phyloP scores from a whole-genome alignment of 2,113 vertebrate species.

The Oxygymnocypris stewartii region DNA sequence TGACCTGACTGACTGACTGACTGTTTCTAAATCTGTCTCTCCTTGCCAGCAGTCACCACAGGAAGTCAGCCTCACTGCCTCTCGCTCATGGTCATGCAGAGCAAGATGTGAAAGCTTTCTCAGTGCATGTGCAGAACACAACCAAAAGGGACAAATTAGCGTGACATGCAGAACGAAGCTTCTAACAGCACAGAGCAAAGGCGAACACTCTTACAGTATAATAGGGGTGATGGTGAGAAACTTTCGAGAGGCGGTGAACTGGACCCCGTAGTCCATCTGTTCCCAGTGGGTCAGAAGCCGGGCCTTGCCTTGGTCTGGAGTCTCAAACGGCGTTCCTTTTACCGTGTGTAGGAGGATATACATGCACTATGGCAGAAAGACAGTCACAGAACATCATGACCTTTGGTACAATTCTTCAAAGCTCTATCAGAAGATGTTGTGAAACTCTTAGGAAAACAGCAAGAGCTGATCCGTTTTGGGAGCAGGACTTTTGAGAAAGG shows the following conservation, averaged over 20 bases:
- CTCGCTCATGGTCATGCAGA: slow-evolving; percentile 24
- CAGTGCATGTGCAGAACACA: neutral
- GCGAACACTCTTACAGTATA: slow-evolving; percentile 83
- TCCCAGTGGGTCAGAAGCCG: slow-evolving; percentile 96
- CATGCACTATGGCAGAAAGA: slow-evolving; percentile 83
- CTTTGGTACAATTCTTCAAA: slow-evolving; percentile 21
- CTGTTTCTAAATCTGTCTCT: slow-evolving; percentile 49
- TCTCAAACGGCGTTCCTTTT: slow-evolving; percentile 96
- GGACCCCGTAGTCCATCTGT: slow-evolving; percentile 97
- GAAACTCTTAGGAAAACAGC: neutral
- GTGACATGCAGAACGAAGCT: neutral
- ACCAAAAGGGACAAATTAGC: slow-evolving; percentile 13
- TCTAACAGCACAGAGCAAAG: neutral
- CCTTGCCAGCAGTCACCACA: slow-evolving; percentile 44
- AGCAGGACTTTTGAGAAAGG: slow-evolving; percentile 27
- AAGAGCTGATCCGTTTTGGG: neutral
- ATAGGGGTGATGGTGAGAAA: slow-evolving; percentile 98
- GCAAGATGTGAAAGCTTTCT: slow-evolving; percentile 15
- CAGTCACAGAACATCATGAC: slow-evolving; percentile 8
- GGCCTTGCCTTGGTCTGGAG: slow-evolving; percentile 93
- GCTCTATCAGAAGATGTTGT: slow-evolving; percentile 26
- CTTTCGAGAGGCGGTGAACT: slow-evolving; percentile 94
- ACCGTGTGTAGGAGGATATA: slow-evolving; percentile 96
- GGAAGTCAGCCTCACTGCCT: slow-evolving; percentile 29
- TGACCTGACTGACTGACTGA: slow-evolving; percentile 37